Evolutionary conservation across 2,888 invertebrate species (phyloP).

Genomic region (Eupithecia vulgata): DNA sequence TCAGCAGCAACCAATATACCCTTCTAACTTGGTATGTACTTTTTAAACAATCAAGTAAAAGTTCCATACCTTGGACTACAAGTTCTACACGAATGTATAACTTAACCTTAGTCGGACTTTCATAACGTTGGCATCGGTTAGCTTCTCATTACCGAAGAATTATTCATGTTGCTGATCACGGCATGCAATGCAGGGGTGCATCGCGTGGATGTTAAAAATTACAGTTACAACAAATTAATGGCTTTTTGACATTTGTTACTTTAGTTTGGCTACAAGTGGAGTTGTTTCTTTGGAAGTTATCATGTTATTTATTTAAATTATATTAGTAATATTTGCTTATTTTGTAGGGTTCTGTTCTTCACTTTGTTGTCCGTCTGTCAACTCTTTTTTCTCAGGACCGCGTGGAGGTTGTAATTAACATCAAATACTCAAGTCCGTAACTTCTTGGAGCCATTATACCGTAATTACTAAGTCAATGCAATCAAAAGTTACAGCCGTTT

Average conservation of each 20-base stretch:
- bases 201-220: conserved; percentile 41
- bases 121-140: conserved; percentile 41
- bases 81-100: background rate
- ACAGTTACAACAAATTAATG: conserved; percentile 28
- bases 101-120: conserved; percentile 22
- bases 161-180: conserved; percentile 45
- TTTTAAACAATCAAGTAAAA: background rate
- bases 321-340: background rate
- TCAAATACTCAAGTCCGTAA: too few relatives aligned
- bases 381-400: too few relatives aligned
- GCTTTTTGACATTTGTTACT: conserved; percentile 11
- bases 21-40: background rate
- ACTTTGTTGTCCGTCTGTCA: too few relatives aligned
- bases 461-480: too few relatives aligned
- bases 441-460: too few relatives aligned
- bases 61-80: background rate
- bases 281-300: conserved; percentile 15
- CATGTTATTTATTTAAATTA: background rate
- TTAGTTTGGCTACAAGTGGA: conserved; percentile 17
- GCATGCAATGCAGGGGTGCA: conserved; percentile 41
- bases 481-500: too few relatives aligned
- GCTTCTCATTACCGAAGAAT: conserved; percentile 41
- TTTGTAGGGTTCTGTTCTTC: too few relatives aligned
- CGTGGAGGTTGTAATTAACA: too few relatives aligned
- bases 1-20: too few relatives aligned